These are phyloP conservation scores for Nysson spinosus DNA, from an alignment of 2,888 invertebrate species.

Conservation along the genomic window DNA sequence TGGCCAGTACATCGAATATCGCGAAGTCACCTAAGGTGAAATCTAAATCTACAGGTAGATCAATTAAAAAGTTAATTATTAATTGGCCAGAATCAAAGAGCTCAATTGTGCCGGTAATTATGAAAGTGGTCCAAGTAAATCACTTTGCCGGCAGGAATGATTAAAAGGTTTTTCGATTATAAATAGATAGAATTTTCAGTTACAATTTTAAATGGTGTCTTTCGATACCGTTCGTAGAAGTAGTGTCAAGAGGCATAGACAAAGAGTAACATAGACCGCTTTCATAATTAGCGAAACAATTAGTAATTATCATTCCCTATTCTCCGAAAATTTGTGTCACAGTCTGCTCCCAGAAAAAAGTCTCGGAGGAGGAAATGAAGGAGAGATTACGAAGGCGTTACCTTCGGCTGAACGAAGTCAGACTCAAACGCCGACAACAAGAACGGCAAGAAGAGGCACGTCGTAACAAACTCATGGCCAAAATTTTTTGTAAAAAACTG, in stretches of 20 bases:
- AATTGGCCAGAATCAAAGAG: neutral
- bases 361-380: conserved; percentile 81
- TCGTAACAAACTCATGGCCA: conserved; percentile 86
- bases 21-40: conserved; percentile 59
- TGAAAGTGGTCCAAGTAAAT: too few species aligned
- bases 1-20: conserved; percentile 68
- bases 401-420: conserved; percentile 85
- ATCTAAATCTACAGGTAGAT: conserved; percentile 59
- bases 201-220: neutral
- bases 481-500: conserved; percentile 87
- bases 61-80: neutral
- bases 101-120: too few species aligned
- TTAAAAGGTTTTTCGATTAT: neutral
- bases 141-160: too few species aligned
- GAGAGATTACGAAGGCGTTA: conserved; percentile 82
- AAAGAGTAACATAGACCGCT: too few species aligned
- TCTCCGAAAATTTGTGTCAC: conserved; percentile 30
- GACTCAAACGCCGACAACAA: conserved; percentile 79
- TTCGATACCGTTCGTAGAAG: too few species aligned
- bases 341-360: conserved; percentile 73
- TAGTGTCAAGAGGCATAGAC: too few species aligned
- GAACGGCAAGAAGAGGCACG: conserved; percentile 81
- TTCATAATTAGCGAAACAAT: too few species aligned
- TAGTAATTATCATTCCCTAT: too few species aligned
- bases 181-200: neutral